Evolutionary conservation across 2,113 vertebrate genomes (phyloP).

Genomic region (Mirza zaza): DNA sequence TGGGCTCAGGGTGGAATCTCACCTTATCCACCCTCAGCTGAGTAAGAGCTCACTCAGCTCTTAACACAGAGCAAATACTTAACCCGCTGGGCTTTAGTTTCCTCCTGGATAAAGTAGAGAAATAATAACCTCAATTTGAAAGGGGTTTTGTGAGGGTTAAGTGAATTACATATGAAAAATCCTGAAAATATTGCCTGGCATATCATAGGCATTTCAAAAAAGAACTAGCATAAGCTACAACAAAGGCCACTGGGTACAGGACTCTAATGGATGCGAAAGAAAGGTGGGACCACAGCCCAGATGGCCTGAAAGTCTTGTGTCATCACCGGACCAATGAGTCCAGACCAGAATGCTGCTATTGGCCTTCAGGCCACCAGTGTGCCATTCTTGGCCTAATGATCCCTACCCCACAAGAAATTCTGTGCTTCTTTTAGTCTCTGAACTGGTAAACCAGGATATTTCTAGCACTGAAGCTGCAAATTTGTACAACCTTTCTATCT

Average conservation of each 20-base stretch:
- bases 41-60: background rate
- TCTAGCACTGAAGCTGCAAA: background rate
- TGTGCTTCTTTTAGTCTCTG: background rate
- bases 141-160: background rate
- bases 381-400: background rate
- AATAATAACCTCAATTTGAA: background rate
- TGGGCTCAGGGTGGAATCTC: background rate
- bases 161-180: background rate
- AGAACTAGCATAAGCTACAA: background rate
- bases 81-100: background rate
- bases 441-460: background rate
- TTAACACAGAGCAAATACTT: background rate
- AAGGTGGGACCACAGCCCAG: background rate
- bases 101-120: background rate
- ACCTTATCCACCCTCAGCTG: background rate
- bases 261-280: background rate
- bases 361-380: background rate
- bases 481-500: background rate
- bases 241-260: background rate
- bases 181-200: background rate
- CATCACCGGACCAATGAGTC: background rate
- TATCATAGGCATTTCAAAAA: background rate
- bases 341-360: background rate
- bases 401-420: background rate
- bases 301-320: background rate